These are phyloP conservation scores for Coptodon rendalli DNA, from an alignment of 2,113 vertebrate species.

Conservation along the genomic window DNA sequence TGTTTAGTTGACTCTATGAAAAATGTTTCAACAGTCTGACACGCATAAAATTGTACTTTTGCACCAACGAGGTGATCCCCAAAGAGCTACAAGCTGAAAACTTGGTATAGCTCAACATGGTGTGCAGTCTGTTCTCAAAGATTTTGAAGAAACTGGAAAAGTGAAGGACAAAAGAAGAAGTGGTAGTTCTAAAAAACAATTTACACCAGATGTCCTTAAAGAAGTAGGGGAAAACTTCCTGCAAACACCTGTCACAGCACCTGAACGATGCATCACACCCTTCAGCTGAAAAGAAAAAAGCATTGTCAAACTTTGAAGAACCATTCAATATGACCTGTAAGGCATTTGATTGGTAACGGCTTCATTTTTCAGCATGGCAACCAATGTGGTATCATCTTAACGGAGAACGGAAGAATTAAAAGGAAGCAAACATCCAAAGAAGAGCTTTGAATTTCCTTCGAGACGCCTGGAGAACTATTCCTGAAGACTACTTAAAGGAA, in stretches of 20 bases:
- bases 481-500: background rate
- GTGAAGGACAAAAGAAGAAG: background rate
- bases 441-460: background rate
- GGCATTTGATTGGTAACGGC: background rate
- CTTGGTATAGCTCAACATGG: background rate
- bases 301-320: background rate
- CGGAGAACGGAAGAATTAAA: background rate
- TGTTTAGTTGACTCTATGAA: background rate
- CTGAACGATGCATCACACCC: background rate
- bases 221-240: background rate
- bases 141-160: background rate
- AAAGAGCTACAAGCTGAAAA: background rate
- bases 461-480: accelerated
- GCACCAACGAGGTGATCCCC: background rate
- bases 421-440: background rate
- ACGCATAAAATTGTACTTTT: background rate
- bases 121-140: background rate
- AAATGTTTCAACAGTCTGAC: background rate
- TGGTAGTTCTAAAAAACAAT: background rate
- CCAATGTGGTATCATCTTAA: background rate
- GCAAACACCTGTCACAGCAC: background rate
- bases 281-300: background rate
- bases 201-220: background rate
- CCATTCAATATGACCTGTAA: accelerated
- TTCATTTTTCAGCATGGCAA: background rate